Percentiles rank a stretch among this genome's conserved stretches.
Evolutionary conservation across 92 coral and sea anemone genomes (phyloP).

Genomic region (Zoanthus sansibaricus): DNA sequence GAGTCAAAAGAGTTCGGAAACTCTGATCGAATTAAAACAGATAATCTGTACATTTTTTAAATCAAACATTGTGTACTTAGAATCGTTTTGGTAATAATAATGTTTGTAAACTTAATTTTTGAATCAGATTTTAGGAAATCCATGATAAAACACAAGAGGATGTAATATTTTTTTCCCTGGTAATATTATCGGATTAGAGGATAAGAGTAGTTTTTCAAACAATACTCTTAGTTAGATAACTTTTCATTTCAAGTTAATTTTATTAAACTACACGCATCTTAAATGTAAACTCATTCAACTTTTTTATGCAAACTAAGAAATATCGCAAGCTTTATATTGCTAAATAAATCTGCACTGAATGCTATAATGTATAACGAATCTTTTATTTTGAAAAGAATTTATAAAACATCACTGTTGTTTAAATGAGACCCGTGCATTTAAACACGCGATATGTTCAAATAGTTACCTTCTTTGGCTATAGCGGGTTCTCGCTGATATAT

Average conservation of each 20-base stretch:
- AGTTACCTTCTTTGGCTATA: background rate
- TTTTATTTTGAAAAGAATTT: background rate
- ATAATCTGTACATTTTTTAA: background rate
- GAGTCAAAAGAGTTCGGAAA: background rate
- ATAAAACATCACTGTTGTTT: background rate
- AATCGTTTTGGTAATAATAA: background rate
- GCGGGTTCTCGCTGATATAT: background rate
- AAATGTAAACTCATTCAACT: too few relatives aligned
- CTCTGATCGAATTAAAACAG: background rate
- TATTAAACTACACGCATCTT: too few relatives aligned
- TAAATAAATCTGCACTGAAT: background rate
- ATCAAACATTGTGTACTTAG: background rate
- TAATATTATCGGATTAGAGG: too few relatives aligned
- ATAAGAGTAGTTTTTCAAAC: too few relatives aligned
- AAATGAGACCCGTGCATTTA: background rate
- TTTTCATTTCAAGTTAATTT: too few relatives aligned
- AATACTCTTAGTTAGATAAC: too few relatives aligned
- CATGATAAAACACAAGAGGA: background rate
- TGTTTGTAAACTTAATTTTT: slow-evolving; percentile 3
- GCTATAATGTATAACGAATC: background rate
- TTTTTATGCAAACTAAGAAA: too few relatives aligned
- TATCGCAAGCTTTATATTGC: too few relatives aligned
- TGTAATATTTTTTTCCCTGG: background rate
- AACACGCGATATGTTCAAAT: background rate
- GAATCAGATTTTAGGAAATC: background rate